Conservation (phyloP, 1,140 invertebrate species). For the Calephelis virginiensis region DNA sequence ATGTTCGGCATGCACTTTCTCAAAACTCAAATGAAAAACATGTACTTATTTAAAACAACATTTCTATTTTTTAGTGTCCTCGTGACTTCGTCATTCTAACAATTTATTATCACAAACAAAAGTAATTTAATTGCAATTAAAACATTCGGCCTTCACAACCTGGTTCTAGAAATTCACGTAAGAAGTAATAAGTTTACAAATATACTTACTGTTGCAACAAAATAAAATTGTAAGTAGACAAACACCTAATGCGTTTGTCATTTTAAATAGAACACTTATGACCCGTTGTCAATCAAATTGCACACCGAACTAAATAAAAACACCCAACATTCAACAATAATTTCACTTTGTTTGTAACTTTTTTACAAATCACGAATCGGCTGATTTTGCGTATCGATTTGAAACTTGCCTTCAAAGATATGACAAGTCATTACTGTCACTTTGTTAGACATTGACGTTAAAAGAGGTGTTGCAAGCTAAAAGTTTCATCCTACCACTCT, state of each 20-base stretch:
- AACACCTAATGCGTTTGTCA: constrained; percentile 65
- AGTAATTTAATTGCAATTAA: constrained; percentile 20
- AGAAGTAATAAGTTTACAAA: constrained; percentile 21
- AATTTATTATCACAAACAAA: constrained; percentile 1
- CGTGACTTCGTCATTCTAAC: no score
- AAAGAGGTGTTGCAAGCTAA: neutral
- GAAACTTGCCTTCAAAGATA: constrained; percentile 18
- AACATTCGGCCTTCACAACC: constrained; percentile 26
- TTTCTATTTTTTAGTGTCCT: no score
- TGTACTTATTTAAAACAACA: no score
- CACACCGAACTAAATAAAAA: constrained; percentile 45
- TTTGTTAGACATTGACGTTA: neutral
- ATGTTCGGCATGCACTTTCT: no score
- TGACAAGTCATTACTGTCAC: constrained; percentile 24
- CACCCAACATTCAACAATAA: constrained; percentile 47
- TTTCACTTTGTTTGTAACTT: constrained; percentile 62
- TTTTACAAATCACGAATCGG: constrained; percentile 20
- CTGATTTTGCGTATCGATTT: constrained; percentile 56
- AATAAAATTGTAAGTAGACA: constrained; percentile 53
- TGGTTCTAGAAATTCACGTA: neutral
- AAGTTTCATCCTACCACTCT: neutral
- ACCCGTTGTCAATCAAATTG: constrained; percentile 4
- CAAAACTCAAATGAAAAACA: no score
- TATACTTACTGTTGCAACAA: constrained; percentile 56
- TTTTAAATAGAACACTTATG: constrained; percentile 36